Conservation (phyloP, 2,113 vertebrate genomes). For the Campylomormyrus tamandua region DNA sequence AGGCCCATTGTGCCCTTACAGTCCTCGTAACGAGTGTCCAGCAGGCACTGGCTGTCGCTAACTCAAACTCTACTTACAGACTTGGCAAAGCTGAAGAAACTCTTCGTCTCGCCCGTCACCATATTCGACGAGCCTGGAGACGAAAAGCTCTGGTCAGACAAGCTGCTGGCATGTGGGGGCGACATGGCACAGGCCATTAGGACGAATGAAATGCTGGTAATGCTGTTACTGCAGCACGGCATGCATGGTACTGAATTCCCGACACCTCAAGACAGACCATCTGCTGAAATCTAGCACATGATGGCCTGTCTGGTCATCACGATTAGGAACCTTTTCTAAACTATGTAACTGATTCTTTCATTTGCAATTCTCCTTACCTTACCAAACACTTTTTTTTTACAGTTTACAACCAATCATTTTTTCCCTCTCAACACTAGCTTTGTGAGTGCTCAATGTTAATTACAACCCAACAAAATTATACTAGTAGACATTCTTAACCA, state of each 20-base stretch:
- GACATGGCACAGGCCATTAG: conserved; percentile 5
- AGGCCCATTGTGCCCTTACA: background rate
- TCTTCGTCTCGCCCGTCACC: conserved; percentile 99
- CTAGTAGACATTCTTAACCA: background rate
- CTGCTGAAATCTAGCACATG: conserved; percentile 16
- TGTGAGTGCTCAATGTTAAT: background rate
- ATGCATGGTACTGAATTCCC: conserved; percentile 18
- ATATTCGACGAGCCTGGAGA: conserved; percentile 93
- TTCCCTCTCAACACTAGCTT: background rate
- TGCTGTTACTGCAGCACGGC: background rate
- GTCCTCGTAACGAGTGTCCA: background rate
- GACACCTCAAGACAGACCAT: conserved; percentile 34
- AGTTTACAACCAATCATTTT: background rate
- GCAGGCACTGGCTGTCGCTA: background rate
- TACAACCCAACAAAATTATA: background rate
- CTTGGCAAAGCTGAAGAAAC: conserved; percentile 99
- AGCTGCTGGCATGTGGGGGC: background rate
- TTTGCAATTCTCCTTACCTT: background rate
- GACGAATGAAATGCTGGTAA: conserved; percentile 1
- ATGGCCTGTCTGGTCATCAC: conserved; percentile 26
- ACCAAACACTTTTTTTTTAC: background rate
- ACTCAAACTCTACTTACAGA: conserved; percentile 74
- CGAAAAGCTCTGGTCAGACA: conserved; percentile 20
- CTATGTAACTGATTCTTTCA: conserved; percentile 34
- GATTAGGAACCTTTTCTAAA: conserved; percentile 11